Conservation (phyloP, 2,797 vertebrate genomes). For the Sebastes hubbsi region DNA sequence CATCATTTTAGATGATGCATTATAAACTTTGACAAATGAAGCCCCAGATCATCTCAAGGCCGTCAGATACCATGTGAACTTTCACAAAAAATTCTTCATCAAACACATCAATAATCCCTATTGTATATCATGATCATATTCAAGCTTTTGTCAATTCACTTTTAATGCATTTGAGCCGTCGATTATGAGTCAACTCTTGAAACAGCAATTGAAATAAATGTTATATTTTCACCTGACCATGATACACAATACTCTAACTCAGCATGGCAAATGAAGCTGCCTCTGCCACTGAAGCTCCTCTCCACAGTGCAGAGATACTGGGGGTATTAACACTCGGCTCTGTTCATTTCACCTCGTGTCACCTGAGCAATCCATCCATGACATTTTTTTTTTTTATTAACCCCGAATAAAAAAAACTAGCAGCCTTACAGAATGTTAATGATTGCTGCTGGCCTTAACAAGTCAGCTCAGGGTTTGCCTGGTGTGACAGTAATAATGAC, state of each 20-base stretch:
- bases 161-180: not conserved
- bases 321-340: constrained; percentile 16
- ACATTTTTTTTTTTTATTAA: constrained; percentile 53
- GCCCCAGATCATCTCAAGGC: not conserved
- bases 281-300: not conserved
- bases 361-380: not conserved
- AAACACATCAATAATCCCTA: not conserved
- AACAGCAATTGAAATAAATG: not conserved
- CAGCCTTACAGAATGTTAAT: constrained; percentile 8
- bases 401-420: constrained; percentile 16
- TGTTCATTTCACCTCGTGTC: constrained; percentile 27
- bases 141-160: not conserved
- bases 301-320: constrained; percentile 1
- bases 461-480: not conserved
- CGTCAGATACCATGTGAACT: not conserved
- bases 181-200: not conserved
- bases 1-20: not conserved
- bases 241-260: not conserved
- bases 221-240: not conserved
- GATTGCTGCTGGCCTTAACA: constrained; percentile 2
- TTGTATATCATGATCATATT: constrained; percentile 12
- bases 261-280: not conserved
- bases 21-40: not conserved
- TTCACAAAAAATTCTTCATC: not conserved
- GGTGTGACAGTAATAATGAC: constrained; percentile 13